phyloP scores from a whole-genome alignment of 2,797 vertebrate genomes.

The Rhinella marina region DNA sequence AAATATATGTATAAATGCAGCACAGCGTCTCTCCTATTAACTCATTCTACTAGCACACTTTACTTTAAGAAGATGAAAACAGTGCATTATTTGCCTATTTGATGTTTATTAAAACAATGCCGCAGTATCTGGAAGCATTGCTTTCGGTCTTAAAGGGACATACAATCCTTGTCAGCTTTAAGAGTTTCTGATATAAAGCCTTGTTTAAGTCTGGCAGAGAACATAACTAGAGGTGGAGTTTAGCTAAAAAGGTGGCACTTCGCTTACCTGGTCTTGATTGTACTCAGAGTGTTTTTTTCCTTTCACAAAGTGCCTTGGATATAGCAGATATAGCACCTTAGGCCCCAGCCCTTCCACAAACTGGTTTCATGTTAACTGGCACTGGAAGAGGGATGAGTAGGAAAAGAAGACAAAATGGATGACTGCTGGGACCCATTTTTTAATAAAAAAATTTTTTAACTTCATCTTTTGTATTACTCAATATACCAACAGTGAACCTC shows the following conservation, averaged over 20 bases:
- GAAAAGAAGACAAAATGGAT: background rate
- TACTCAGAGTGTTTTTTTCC: background rate
- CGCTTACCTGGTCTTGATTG: background rate
- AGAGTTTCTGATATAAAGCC: background rate
- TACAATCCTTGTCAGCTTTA: background rate
- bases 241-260: background rate
- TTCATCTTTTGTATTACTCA: background rate
- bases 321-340: background rate
- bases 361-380: background rate
- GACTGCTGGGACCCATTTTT: background rate
- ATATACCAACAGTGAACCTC: background rate
- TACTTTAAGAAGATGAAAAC: background rate
- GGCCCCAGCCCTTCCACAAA: background rate
- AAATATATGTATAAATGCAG: constrained; percentile 40
- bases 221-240: background rate
- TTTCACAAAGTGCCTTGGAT: background rate
- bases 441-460: background rate
- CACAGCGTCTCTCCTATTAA: constrained; percentile 29
- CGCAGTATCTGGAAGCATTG: background rate
- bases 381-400: background rate
- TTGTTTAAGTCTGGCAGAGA: background rate
- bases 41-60: constrained; percentile 14
- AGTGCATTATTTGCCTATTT: background rate
- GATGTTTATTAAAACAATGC: constrained; percentile 14
- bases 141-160: constrained; percentile 5